These are phyloP conservation scores for Kryptolebias ocellatus DNA, from an alignment of 2,797 vertebrate genomes.

Conservation along the genomic window DNA sequence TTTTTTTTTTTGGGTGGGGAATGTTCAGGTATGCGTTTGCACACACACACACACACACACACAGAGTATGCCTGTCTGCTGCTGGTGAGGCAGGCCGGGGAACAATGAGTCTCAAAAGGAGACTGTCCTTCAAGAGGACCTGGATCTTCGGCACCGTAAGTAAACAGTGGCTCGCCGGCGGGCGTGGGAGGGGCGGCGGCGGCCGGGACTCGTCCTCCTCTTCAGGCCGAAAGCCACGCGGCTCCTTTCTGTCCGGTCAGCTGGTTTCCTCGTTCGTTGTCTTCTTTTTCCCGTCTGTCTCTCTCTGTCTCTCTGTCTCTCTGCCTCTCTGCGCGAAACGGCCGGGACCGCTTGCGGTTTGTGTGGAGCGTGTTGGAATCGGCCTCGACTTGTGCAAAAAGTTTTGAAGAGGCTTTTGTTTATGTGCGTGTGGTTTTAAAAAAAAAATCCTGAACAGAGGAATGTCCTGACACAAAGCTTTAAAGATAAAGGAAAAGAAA, in stretches of 20 bases:
- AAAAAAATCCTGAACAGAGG: slow-evolving; percentile 7
- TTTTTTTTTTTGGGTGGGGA: slow-evolving; percentile 73
- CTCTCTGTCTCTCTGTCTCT: slow-evolving; percentile 34
- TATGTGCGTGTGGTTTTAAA: slow-evolving; percentile 1
- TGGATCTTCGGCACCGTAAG: slow-evolving; percentile 78
- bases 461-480: slow-evolving; percentile 21
- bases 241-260: slow-evolving; percentile 74
- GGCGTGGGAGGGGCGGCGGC: too few relatives aligned
- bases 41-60: slow-evolving; percentile 59
- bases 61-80: slow-evolving; percentile 66
- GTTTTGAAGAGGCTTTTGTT: slow-evolving; percentile 29
- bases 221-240: slow-evolving; percentile 21
- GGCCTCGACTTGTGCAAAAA: slow-evolving; percentile 45
- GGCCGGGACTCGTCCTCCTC: slow-evolving; percentile 47
- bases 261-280: slow-evolving; percentile 78
- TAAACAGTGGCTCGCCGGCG: slow-evolving; percentile 58
- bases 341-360: slow-evolving; percentile 28
- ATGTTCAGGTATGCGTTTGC: slow-evolving; percentile 79
- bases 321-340: slow-evolving; percentile 23
- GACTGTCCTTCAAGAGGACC: slow-evolving; percentile 82
- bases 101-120: slow-evolving; percentile 85
- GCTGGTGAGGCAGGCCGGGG: slow-evolving; percentile 65
- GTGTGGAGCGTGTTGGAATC: slow-evolving; percentile 46
- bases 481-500: slow-evolving; percentile 4
- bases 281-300: slow-evolving; percentile 50